Evolutionary conservation across 2,888 invertebrate species (phyloP), one percentile per base, ranked within the genome.

Genomic region (Brenthis ino): DNA sequence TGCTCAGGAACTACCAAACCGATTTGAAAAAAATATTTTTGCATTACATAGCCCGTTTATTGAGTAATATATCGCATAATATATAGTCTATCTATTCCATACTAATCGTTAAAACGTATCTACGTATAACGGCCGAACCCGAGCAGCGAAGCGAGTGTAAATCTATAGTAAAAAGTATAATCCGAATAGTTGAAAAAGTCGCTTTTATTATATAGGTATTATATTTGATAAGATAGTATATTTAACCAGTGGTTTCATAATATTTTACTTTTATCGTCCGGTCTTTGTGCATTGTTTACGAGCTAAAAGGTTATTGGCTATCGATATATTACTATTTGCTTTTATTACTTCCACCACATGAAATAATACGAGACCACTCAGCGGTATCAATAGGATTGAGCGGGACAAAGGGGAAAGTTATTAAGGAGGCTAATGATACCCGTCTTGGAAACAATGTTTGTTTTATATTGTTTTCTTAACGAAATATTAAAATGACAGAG

Each of bases 211-310:
- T 16, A 16, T 16, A 16, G 16, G 16, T 16, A 16, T 16, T 16
- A 16, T 16, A 20, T 33, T 63, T 63, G 48, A 63, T 14, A 24
- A 8, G 60, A 11, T 56, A 56, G 61, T 50, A 55, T 61, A 65
- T 67, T 66, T 67, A 68, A 66, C 68, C 65, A 64, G 65, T 71
- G 70, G 65, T 69, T 63, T 54, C 54, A 68, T 73, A 71, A 69
- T 69, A 70, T 66, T 73, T 71, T 70, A 71, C 69, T 67, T 75
- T 72, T 68, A 69, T 67, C 66, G 60, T 68, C 48, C 64, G 75
- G 71, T 76, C 77, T 76, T 78, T 75, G 68, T 86, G 84, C 82
- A 85, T 85, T 79, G 80, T 84, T 84, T 81, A 84, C 83, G 75
- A 70, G 71, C 77, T 79, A 76, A 75, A 56, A 69, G 58, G 65